phyloP scores from a whole-genome alignment of 1,140 invertebrate species.

The Venturia canescens region DNA sequence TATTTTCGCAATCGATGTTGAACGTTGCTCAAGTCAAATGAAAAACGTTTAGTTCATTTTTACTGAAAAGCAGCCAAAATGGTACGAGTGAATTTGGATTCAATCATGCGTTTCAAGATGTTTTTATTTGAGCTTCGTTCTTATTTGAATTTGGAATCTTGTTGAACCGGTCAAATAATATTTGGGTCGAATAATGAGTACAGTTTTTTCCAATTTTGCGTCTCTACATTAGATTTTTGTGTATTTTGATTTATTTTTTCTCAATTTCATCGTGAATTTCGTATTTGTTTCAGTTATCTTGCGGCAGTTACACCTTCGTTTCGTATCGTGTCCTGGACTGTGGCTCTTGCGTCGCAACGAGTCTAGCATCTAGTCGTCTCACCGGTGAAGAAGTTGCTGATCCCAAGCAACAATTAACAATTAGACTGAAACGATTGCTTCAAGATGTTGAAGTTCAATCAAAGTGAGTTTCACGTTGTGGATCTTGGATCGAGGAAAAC shows the following conservation, averaged over 20 bases:
- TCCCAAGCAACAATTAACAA: conserved; percentile 82
- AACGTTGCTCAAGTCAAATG: too few species aligned
- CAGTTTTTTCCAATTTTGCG: too few species aligned
- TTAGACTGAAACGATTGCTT: conserved; percentile 88
- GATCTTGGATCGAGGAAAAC: not conserved
- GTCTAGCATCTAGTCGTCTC: conserved; percentile 80
- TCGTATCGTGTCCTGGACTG: conserved; percentile 89
- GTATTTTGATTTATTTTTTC: not conserved
- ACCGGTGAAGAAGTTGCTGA: conserved; percentile 81
- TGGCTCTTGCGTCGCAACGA: conserved; percentile 86
- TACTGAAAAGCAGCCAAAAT: too few species aligned
- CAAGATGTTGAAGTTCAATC: conserved; percentile 96
- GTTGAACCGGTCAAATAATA: too few species aligned
- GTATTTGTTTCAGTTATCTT: conserved; percentile 85
- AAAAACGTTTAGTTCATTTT: too few species aligned
- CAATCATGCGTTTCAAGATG: too few species aligned
- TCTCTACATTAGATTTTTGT: too few species aligned
- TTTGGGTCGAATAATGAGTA: too few species aligned
- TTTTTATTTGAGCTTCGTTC: too few species aligned
- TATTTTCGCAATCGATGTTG: too few species aligned
- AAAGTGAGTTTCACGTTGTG: conserved; percentile 73
- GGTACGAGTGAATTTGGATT: too few species aligned
- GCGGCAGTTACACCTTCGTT: conserved; percentile 91
- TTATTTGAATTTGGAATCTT: too few species aligned
- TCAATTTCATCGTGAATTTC: conserved; percentile 38